Evolutionary conservation across 1,140 invertebrate species (phyloP), one percentile per base, ranked within the genome.

Genomic region (Centruroides vittatus): DNA sequence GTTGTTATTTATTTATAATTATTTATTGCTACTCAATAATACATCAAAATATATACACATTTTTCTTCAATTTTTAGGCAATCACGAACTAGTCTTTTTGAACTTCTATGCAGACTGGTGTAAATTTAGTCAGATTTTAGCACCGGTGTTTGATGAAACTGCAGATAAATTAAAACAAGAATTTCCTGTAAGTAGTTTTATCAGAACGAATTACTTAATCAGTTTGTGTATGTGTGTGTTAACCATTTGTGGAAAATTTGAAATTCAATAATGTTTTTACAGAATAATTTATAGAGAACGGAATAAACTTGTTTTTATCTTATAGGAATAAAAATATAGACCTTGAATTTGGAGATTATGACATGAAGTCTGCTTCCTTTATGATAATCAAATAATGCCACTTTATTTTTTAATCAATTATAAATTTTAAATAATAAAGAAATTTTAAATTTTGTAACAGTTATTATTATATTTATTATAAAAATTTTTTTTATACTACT

Each of bases 61-160:
- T 74, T 48, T 76, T 82, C n/a, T 92, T 92, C 52, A 81, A 79
- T 0, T 92, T 64, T 51, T 55, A 67, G 64, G 35, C 41, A 55
- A 55, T 36, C 57, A 69, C 63, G 67, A 70, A 60, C 48, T 70
- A 35, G 66, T 69, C 11, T 69, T 70, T 53, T 35, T 70, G 3
- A 70, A 70, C 58, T 70, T 70, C 55, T 70, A 70, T 62, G 68
- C 65, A 41, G 65, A 68, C 60, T 67, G 78, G 79, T 80, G 79
- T 68, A 72, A 78, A 65, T 83, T 82, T 69, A 98, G 94, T 79
- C 96, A 95, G 78, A 83, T 95, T 73, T 78, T 99, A 70, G 86
- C 88, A 68, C 96, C 96, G 46, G 86, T 97, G 72, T 99, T 96
- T 78, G 92, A 97, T 76, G 92, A 98, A 77, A 87, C 93, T 46